Conservation (phyloP, 2,888 invertebrate species). For the Graphium colonna region DNA sequence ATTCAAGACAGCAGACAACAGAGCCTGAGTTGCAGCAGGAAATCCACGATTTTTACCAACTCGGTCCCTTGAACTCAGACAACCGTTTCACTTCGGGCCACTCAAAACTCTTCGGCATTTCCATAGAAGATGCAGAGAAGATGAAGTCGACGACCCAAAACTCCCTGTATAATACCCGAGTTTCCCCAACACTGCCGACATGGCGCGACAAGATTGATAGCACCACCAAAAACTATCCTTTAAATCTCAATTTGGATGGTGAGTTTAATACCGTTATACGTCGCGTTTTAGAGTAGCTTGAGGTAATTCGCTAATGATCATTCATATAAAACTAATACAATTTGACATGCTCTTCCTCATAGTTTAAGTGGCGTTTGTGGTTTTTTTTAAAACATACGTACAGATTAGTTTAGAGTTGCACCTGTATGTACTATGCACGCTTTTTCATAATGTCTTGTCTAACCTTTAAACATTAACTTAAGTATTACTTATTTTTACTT, state of each 20-base stretch:
- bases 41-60: constrained; percentile 43
- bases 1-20: constrained; percentile 31
- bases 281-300: constrained; percentile 3
- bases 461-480: no score
- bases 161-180: constrained; percentile 72
- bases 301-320: constrained; percentile 4
- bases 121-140: constrained; percentile 80
- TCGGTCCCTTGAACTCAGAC: constrained; percentile 35
- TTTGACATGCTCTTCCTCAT: not conserved
- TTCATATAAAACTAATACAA: not conserved
- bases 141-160: constrained; percentile 73
- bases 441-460: not conserved
- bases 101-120: constrained; percentile 82
- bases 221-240: constrained; percentile 67
- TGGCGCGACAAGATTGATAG: constrained; percentile 65
- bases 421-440: not conserved
- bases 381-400: constrained; percentile 22
- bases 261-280: constrained; percentile 36
- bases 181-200: constrained; percentile 82
- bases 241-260: constrained; percentile 64
- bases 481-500: no score
- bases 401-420: not conserved
- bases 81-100: constrained; percentile 80
- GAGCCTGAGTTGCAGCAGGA: constrained; percentile 41
- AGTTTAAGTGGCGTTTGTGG: not conserved